These are phyloP conservation scores for Podargus strigoides DNA, from an alignment of 2,797 vertebrate genomes.

Conservation along the genomic window DNA sequence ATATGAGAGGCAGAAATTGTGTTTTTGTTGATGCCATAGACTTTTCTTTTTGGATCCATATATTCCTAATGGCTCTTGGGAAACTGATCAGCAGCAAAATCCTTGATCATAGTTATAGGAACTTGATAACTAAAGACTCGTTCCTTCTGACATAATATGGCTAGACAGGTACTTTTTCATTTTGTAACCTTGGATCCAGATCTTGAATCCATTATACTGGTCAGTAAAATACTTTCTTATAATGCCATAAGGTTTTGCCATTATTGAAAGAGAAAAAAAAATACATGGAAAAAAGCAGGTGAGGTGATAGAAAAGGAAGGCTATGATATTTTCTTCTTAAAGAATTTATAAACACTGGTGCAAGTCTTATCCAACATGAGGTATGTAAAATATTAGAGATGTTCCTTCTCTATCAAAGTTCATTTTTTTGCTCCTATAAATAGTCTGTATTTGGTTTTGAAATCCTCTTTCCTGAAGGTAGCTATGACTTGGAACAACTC, in stretches of 20 bases:
- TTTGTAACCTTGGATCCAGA: slow-evolving; percentile 14
- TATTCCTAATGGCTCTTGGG: not conserved
- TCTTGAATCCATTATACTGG: not conserved
- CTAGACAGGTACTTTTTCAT: not conserved
- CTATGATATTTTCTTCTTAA: not conserved
- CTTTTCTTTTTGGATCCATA: not conserved
- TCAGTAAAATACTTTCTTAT: slow-evolving; percentile 31
- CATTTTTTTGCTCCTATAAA: not conserved
- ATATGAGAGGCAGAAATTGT: not conserved
- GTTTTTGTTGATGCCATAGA: not conserved
- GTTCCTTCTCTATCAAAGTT: not conserved
- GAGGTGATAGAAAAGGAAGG: not conserved
- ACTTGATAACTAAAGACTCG: not conserved
- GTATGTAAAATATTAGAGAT: not conserved
- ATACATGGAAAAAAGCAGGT: not conserved
- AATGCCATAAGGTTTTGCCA: not conserved
- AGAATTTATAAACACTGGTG: not conserved
- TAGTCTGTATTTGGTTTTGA: not conserved
- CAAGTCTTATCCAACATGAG: not conserved
- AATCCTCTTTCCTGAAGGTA: not conserved
- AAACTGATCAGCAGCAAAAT: not conserved
- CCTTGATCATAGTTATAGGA: not conserved
- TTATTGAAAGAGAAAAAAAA: not conserved
- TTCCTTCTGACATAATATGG: not conserved
- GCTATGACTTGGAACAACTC: not conserved